These are phyloP conservation scores for Micromys minutus DNA, from an alignment of 2,113 vertebrate genomes.

Conservation along the genomic window DNA sequence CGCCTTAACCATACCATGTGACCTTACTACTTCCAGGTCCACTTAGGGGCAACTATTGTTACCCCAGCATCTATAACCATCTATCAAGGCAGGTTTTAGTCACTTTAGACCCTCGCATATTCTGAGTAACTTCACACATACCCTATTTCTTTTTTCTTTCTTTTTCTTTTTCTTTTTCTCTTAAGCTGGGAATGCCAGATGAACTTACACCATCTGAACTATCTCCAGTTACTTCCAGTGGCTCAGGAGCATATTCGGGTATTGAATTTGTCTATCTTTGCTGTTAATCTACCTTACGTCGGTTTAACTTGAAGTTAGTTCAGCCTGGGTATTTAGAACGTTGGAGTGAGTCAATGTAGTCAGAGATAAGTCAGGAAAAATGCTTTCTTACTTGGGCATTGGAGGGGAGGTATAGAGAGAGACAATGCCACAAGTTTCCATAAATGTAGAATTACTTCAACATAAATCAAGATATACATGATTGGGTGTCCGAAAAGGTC, in stretches of 20 bases:
- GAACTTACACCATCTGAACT: not conserved
- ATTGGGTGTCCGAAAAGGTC: not conserved
- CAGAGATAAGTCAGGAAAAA: not conserved
- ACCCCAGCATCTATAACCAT: not conserved
- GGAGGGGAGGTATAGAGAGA: not conserved
- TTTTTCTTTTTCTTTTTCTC: not conserved
- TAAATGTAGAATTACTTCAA: not conserved
- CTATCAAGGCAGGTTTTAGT: too few relatives aligned
- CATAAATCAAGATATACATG: not conserved
- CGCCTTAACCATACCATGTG: not conserved
- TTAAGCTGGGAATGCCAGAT: not conserved
- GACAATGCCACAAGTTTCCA: not conserved
- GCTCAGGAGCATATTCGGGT: not conserved
- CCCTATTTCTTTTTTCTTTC: too few relatives aligned
- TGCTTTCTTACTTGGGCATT: not conserved
- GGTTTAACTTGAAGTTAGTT: too few relatives aligned
- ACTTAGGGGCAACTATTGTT: too few relatives aligned
- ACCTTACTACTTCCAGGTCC: too few relatives aligned
- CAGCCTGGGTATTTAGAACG: not conserved
- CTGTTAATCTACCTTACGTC: not conserved
- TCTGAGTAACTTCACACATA: rapidly evolving
- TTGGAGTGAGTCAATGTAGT: not conserved
- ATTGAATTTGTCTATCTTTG: not conserved
- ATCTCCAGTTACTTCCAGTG: not conserved
- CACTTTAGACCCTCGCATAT: not conserved